Evolutionary conservation across 2,888 invertebrate species (phyloP), one percentile per base, ranked within the genome.

Genomic region (Eupeodes luniger): DNA sequence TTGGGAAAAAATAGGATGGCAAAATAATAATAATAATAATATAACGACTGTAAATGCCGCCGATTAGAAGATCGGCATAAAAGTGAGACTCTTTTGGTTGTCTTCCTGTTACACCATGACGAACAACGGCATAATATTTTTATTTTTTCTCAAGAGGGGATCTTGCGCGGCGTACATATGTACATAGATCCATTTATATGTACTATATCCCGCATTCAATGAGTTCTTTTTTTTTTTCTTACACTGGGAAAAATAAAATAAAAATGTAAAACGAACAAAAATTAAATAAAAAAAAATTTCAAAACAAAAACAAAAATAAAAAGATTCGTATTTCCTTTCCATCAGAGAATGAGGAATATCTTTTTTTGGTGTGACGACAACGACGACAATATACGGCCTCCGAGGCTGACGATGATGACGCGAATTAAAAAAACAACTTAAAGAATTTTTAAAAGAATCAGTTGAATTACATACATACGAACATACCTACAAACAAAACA

Each of bases 301-400:
- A 51, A 69, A 67, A 74, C 49, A 69, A 67, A 47, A 69, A 62
- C 40, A 51, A 11, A 66, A 64, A 76, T 67, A 16, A 81, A 85
- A 80, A 83, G 83, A 87, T 87, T 87, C 83, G 83, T 87, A 87
- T 84, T 87, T 87, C 87, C 87, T 84, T 87, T 87, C 76, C 72
- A 67, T 40, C 40, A 4, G 55, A 49, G 69, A n/a, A 55, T n/a
- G 62, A 40, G 72, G 61, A 83, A 79, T 82, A 86, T 86, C 79
- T 76, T 87, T 87, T 87, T 87, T 84, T 83, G 72, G 80, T 83
- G 79, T 57, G 86, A 36, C 16, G 34, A 16, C 51, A 51, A 59
- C 36, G 72, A 34, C 75, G 75, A 4, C 27, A 1, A 27, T 27
- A 27, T 2, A 27, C 27, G 27, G 27, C 27, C 27, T 27, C 27